Evolutionary conservation across 2,113 vertebrate species (phyloP).

Genomic region (Bombycilla garrulus): DNA sequence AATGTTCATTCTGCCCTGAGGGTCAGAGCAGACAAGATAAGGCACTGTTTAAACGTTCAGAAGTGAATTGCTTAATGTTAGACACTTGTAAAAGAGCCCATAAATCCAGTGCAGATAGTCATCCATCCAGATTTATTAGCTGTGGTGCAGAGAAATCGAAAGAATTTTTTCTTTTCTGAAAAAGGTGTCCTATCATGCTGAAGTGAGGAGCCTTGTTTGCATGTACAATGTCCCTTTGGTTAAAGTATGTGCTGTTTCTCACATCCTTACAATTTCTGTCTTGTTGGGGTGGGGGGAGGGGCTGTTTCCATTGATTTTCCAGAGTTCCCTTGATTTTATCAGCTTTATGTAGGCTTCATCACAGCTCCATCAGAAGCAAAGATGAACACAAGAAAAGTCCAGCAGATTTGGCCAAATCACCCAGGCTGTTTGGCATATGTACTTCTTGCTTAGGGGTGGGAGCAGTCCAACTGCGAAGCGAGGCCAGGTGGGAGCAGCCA

Average conservation of each 20-base stretch:
- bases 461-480: neutral
- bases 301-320: neutral
- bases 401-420: neutral
- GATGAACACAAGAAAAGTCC: neutral
- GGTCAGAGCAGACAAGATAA: slow-evolving; percentile 5
- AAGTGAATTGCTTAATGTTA: slow-evolving; percentile 40
- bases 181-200: neutral
- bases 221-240: neutral
- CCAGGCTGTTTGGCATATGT: neutral
- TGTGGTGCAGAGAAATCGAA: neutral
- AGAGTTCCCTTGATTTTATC: neutral
- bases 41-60: slow-evolving; percentile 1
- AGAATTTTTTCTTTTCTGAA: neutral
- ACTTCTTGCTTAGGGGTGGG: neutral
- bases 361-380: neutral
- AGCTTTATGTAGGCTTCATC: neutral
- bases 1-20: neutral
- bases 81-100: slow-evolving; percentile 44
- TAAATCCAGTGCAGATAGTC: neutral
- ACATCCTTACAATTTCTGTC: neutral
- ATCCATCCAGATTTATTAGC: slow-evolving; percentile 22
- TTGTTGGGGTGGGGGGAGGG: fast-evolving
- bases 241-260: neutral
- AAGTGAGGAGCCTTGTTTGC: neutral
- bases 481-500: neutral